A percentile compares a stretch with the other conserved stretches of the same genome.
These are phyloP conservation scores for Xenops minutus DNA, from an alignment of 2,797 vertebrate species.

Conservation along the genomic window DNA sequence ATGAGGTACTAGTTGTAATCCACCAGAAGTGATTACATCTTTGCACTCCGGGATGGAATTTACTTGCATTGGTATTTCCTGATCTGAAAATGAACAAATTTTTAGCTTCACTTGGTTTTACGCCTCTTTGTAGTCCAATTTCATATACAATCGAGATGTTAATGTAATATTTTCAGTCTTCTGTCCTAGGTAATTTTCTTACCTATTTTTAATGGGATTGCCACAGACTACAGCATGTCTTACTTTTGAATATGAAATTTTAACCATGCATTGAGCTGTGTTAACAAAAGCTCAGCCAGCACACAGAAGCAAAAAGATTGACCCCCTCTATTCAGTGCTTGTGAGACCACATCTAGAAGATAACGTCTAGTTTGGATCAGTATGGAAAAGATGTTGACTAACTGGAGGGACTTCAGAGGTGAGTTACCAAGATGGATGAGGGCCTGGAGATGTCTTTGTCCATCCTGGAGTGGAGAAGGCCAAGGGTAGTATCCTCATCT, in stretches of 20 bases:
- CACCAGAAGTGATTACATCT: not conserved
- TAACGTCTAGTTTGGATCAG: not conserved
- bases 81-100: not conserved
- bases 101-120: not conserved
- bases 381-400: not conserved
- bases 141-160: not conserved
- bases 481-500: not conserved
- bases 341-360: not conserved
- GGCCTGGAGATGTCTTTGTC: not conserved
- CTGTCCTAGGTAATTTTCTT: conserved; percentile 6
- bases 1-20: not conserved
- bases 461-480: not conserved
- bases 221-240: not conserved
- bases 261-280: not conserved
- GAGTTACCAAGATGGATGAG: not conserved
- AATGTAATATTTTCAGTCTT: not conserved
- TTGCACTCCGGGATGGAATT: not conserved
- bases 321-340: not conserved
- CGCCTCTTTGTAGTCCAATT: conserved; percentile 5
- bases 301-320: not conserved
- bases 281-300: not conserved
- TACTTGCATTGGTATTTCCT: conserved; percentile 1
- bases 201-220: conserved; percentile 34
- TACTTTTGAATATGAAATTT: not conserved
- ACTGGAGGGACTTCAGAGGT: not conserved